A percentile compares a stretch with the other conserved stretches of the same genome.
Conservation (phyloP, 1,140 invertebrate genomes). For the Gonatopus flavifemur region DNA sequence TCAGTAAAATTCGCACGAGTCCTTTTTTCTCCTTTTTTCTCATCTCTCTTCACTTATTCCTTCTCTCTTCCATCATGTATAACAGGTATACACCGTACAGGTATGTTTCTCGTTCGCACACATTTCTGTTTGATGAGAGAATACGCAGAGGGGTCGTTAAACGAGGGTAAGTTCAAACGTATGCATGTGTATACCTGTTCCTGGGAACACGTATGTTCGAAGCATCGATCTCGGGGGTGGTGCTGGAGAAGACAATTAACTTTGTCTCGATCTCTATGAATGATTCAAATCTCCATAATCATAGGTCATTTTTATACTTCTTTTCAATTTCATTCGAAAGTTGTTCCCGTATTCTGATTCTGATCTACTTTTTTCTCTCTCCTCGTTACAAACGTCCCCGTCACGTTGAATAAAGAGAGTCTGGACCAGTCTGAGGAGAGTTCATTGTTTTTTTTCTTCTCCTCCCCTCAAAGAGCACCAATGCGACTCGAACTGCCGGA, state of each 20-base stretch:
- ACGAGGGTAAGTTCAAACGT: constrained; percentile 20
- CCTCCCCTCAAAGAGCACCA: constrained; percentile 15
- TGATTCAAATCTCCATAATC: too few species aligned
- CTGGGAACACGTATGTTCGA: constrained; percentile 33
- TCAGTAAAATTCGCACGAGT: constrained; percentile 42
- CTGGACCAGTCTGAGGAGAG: constrained; percentile 26
- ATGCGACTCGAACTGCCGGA: constrained; percentile 28
- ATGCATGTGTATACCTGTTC: constrained; percentile 33
- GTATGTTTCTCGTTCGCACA: constrained; percentile 15
- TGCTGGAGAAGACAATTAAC: constrained; percentile 1
- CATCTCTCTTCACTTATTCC: neutral
- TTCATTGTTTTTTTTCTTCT: constrained; percentile 26
- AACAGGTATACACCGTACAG: neutral
- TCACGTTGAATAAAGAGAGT: constrained; percentile 2
- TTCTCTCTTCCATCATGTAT: neutral
- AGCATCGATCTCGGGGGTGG: constrained; percentile 16
- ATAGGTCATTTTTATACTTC: too few species aligned
- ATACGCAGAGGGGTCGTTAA: constrained; percentile 21
- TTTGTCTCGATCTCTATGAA: neutral
- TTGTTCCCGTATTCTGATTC: too few species aligned
- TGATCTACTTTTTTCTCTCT: too few species aligned
- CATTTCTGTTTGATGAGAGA: constrained; percentile 12
- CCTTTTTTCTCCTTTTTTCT: constrained; percentile 8
- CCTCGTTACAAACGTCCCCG: too few species aligned
- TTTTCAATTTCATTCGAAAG: too few species aligned